These are phyloP conservation scores for Mya arenaria DNA, from an alignment of 1,140 invertebrate genomes.

Conservation along the genomic window DNA sequence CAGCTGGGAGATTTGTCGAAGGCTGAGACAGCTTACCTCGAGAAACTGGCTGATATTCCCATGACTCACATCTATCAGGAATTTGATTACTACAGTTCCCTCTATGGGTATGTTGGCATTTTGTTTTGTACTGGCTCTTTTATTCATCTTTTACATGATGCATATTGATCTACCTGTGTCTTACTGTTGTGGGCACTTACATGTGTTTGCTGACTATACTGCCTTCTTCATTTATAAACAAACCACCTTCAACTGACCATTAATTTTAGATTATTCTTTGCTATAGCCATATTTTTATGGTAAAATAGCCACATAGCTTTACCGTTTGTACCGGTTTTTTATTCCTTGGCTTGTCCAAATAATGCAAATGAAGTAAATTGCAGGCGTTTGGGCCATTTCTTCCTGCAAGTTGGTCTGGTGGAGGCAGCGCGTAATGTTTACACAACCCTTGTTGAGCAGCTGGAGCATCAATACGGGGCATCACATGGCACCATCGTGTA, in stretches of 20 bases:
- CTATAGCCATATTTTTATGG: too few species aligned
- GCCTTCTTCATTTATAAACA: too few species aligned
- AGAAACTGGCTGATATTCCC: slow-evolving; percentile 51
- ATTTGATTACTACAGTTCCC: slow-evolving; percentile 11
- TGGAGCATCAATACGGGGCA: slow-evolving; percentile 59
- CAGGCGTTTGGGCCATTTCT: slow-evolving; percentile 61
- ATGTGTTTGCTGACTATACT: too few species aligned
- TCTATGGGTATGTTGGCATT: slow-evolving; percentile 50
- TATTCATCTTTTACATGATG: too few species aligned
- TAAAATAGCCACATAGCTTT: too few species aligned
- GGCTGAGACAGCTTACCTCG: slow-evolving; percentile 58
- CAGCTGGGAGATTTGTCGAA: slow-evolving; percentile 66
- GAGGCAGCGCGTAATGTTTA: slow-evolving; percentile 64
- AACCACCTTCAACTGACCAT: too few species aligned
- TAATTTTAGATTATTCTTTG: too few species aligned
- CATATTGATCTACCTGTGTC: too few species aligned
- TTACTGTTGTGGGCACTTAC: too few species aligned
- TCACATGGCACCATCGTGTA: slow-evolving; percentile 60
- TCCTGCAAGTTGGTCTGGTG: slow-evolving; percentile 60
- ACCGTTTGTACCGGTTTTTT: too few species aligned
- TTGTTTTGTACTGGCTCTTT: too few species aligned
- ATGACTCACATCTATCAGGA: slow-evolving; percentile 6
- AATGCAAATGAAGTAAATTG: neutral
- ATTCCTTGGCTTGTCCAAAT: too few species aligned
- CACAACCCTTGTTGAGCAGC: slow-evolving; percentile 54